Percentiles rank a stretch among this genome's conserved stretches.
phyloP scores from a whole-genome alignment of 2,797 vertebrate genomes.

The Smutsia gigantea region DNA sequence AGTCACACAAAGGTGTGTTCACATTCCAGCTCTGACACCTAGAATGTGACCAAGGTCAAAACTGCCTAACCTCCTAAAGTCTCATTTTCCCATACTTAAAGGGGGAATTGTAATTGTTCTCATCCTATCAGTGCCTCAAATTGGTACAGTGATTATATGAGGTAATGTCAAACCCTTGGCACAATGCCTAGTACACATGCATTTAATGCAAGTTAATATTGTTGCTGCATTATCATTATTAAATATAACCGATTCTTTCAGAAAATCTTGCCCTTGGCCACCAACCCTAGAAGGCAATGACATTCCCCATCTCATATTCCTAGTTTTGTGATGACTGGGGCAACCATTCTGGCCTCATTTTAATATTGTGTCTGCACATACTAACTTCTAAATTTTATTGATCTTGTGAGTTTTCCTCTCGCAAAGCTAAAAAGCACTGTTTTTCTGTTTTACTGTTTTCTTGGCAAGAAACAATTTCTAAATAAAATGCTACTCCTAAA shows the following conservation, averaged over 20 bases:
- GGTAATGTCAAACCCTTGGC: neutral
- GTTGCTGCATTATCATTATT: neutral
- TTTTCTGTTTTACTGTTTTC: conserved; percentile 13
- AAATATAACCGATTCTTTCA: neutral
- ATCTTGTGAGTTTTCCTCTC: neutral
- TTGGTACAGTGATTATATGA: neutral
- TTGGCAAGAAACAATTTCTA: conserved; percentile 39
- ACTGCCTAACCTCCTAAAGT: neutral
- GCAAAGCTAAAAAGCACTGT: neutral
- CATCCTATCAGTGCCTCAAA: neutral
- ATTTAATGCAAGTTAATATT: neutral
- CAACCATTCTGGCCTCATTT: neutral
- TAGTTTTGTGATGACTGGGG: neutral
- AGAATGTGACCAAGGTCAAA: neutral
- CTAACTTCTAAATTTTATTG: conserved; percentile 12
- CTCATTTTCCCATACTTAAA: neutral
- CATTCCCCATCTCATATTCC: neutral
- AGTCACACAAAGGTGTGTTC: neutral
- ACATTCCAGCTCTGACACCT: neutral
- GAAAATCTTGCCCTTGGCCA: neutral
- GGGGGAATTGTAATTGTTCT: neutral
- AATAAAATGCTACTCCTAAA: conserved; percentile 45
- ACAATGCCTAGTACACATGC: neutral
- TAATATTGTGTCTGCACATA: neutral
- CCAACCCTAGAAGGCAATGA: neutral